A percentile compares a stretch with the other conserved stretches of the same genome.
Conservation (phyloP, 1,140 invertebrate species). For the Drosophila fuyamai region DNA sequence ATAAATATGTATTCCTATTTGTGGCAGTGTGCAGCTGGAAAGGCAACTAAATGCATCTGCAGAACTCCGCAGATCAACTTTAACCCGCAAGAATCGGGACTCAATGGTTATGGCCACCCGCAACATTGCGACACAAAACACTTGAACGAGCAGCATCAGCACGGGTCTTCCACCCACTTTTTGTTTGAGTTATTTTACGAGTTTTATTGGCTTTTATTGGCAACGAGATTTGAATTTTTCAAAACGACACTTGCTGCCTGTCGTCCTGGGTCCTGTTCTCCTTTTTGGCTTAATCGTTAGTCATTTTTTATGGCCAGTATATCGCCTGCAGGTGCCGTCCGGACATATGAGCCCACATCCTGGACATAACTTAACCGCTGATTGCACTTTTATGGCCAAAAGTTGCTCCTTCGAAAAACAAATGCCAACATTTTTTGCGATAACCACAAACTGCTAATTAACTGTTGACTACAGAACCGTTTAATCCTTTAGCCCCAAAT, state of each 20-base stretch:
- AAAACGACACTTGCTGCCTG: constrained; percentile 70
- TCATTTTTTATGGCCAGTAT: constrained; percentile 55
- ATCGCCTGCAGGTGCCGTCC: constrained; percentile 50
- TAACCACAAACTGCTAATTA: constrained; percentile 79
- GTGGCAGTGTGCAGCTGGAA: constrained; percentile 3
- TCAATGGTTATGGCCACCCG: constrained; percentile 59
- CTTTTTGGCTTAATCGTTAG: constrained; percentile 48
- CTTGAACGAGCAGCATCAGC: constrained; percentile 55
- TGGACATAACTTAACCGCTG: constrained; percentile 76
- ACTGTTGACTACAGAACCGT: constrained; percentile 56
- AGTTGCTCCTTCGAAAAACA: constrained; percentile 39
- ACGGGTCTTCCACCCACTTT: constrained; percentile 14
- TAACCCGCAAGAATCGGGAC: constrained; percentile 5
- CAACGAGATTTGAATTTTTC: constrained; percentile 84
- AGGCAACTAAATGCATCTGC: constrained; percentile 44
- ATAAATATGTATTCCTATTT: constrained; percentile 52
- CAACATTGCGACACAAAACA: constrained; percentile 79
- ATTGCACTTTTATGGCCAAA: constrained; percentile 83
- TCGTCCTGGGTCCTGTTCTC: constrained; percentile 12
- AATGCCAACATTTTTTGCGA: constrained; percentile 28
- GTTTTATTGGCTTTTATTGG: constrained; percentile 84
- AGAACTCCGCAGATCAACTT: constrained; percentile 37
- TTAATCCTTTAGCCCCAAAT: constrained; percentile 56
- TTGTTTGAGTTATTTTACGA: constrained; percentile 81
- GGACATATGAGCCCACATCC: constrained; percentile 34